Base-by-base conservation (phyloP, 2,888 invertebrate species). In the Acrobasis repandana region DNA sequence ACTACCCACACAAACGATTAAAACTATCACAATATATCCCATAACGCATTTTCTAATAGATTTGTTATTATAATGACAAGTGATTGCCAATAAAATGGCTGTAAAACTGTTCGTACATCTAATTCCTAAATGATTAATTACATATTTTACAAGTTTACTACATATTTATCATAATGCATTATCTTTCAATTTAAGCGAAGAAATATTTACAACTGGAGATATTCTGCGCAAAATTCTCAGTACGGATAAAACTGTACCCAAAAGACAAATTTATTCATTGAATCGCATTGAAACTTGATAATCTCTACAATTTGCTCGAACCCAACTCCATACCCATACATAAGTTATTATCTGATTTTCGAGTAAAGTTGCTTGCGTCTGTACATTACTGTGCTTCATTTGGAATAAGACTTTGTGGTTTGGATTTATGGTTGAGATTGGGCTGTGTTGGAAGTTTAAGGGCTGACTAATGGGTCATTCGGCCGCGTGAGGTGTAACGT, bases 401-500 rank as follows among this genome's bases (percentile, higher is more conserved):
- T 63, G 65, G 73, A 79, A 72, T 76, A 73, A 73, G 74, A 72
- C 72, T 81, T 77, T 77, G 81, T 71, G 64, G 58, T 58, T 60
- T 59, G 60, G 64, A 58, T 48, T 69, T 82, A 87, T 74, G 77
- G 86, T 82, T 71, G 70, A 67, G 70, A 79, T 82, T 85, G 68
- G 76, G 62, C 68, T 62, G 63, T 65, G 58, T 61, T 61, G 67
- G 67, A 70, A 52, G 36, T 58, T 61, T 79, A 77, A 82, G 86
- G 84, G 83, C 79, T 82, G 84, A 76, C 79, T 86, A 88, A 88
- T 86, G 80, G 84, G 83, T 86, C 83, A 86, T 88, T 87, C 84
- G 80, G 82, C 77, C 82, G 80, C 78, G 79, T 70, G 85, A 83
- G 82, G 86, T 88, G 85, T 86, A 81, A 84, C 77, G 77, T 66